Evolutionary conservation across 2,888 invertebrate genomes (phyloP), one percentile per base, ranked within the genome.

Genomic region (Stenoptilia bipunctidactyla): DNA sequence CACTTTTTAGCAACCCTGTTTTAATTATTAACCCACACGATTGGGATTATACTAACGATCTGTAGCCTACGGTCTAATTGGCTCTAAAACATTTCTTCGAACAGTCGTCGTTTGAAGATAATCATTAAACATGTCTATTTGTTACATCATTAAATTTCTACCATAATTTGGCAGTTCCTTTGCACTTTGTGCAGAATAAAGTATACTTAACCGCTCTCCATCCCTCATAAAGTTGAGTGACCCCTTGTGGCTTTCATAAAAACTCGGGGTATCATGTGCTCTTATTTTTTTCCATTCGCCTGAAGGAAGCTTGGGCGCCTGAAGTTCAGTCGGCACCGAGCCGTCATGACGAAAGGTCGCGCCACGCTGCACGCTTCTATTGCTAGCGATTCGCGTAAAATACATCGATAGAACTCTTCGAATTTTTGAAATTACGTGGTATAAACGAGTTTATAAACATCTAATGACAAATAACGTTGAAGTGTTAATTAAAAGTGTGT

Each of bases 271-370:
- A 30, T 30, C 30, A 30, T 30, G 30, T 30, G 30, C 30, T 30
- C 30, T 30, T 30, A 30, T 30, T 30, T 30, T 30, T 30, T n/a
- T 30, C 9, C 30, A 10, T 3, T 2, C 30, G 12, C 6, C 30
- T 9, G 30, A 4, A 30, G 30, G 30, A 9, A 30, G 30, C 12
- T 12, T 30, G 20, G n/a, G 12, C 30, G n/a, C 6, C n/a, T 30
- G 12, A 30, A 30, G n/a, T 30, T 30, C 30, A 30, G 30, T 30
- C 30, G 30, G 30, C 30, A 30, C 10, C 30, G n/a, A 30, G 30
- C 30, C 30, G 30, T 30, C n/a, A n/a, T 10, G 12, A 12, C 4
- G n/a, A 30, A 12, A 30, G 30, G 30, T n/a, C n/a, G 30, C 10
- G 30, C 10, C 4, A 10, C 30, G 30, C 30, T 12, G 12, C n/a